These are phyloP conservation scores for Dynastes tityus DNA, from an alignment of 2,888 invertebrate genomes.

Conservation along the genomic window DNA sequence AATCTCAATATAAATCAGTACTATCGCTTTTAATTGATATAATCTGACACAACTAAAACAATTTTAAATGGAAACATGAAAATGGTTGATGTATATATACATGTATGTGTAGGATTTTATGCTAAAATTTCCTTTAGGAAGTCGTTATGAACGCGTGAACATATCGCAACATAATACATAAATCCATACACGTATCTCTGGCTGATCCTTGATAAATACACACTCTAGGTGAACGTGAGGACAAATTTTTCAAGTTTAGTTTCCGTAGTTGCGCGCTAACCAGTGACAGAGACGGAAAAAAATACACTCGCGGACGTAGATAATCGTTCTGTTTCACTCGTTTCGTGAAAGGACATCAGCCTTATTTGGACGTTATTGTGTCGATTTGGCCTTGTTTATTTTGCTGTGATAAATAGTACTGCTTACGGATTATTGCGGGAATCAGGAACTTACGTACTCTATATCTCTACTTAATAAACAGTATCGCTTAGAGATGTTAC, in stretches of 20 bases:
- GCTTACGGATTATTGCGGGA: constrained; percentile 47
- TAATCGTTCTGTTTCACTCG: constrained; percentile 34
- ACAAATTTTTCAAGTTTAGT: constrained; percentile 57
- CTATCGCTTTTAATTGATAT: too few species aligned
- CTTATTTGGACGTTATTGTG: constrained; percentile 66
- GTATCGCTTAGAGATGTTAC: not conserved
- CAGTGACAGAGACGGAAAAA: constrained; percentile 30
- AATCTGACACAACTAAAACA: too few species aligned
- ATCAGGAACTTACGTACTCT: constrained; percentile 42
- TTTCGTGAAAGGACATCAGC: constrained; percentile 65
- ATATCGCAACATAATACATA: constrained; percentile 35
- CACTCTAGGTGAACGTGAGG: constrained; percentile 62
- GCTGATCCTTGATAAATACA: constrained; percentile 63
- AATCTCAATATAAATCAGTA: too few species aligned
- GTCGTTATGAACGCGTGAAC: constrained; percentile 36
- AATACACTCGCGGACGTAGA: not conserved
- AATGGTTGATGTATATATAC: too few species aligned
- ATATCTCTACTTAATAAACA: constrained; percentile 2
- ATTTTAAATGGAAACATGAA: too few species aligned
- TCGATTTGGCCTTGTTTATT: constrained; percentile 63
- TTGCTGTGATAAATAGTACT: constrained; percentile 54
- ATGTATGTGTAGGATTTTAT: not conserved
- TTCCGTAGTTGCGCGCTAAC: constrained; percentile 66
- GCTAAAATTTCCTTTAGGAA: constrained; percentile 39
- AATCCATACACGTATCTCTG: constrained; percentile 48